A percentile compares a stretch with the other conserved stretches of the same genome.
These are phyloP conservation scores for Centropus bengalensis DNA, from an alignment of 2,113 vertebrate genomes.

Conservation along the genomic window DNA sequence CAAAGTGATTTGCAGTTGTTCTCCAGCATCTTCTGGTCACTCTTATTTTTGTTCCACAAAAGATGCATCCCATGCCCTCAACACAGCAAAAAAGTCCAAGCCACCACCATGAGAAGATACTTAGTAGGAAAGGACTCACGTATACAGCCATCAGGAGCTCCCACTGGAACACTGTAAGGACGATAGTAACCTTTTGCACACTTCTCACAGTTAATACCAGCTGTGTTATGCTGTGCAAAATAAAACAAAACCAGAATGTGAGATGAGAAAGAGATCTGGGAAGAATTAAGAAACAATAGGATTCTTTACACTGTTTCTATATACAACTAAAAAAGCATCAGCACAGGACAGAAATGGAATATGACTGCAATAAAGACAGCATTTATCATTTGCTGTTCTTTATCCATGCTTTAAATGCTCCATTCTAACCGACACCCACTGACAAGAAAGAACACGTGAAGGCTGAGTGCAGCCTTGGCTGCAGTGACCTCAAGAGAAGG, in stretches of 20 bases:
- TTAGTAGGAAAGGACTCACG: slow-evolving; percentile 74
- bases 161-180: slow-evolving; percentile 73
- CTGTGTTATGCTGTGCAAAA: slow-evolving; percentile 88
- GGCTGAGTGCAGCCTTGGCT: background rate
- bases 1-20: background rate
- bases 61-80: background rate
- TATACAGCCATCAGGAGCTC: slow-evolving; percentile 83
- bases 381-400: background rate
- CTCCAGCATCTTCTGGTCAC: background rate
- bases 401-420: background rate
- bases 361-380: background rate
- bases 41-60: background rate
- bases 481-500: background rate
- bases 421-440: background rate
- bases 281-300: slow-evolving; percentile 1
- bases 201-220: slow-evolving; percentile 91
- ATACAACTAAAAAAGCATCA: background rate
- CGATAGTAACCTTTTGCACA: slow-evolving; percentile 88
- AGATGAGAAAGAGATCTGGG: background rate
- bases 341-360: background rate
- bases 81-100: background rate
- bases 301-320: background rate
- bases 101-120: background rate
- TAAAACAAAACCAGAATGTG: background rate
- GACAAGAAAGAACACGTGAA: background rate